Evolutionary conservation across 2,797 vertebrate genomes (phyloP).

Genomic region (Mormyrops attenuatus): DNA sequence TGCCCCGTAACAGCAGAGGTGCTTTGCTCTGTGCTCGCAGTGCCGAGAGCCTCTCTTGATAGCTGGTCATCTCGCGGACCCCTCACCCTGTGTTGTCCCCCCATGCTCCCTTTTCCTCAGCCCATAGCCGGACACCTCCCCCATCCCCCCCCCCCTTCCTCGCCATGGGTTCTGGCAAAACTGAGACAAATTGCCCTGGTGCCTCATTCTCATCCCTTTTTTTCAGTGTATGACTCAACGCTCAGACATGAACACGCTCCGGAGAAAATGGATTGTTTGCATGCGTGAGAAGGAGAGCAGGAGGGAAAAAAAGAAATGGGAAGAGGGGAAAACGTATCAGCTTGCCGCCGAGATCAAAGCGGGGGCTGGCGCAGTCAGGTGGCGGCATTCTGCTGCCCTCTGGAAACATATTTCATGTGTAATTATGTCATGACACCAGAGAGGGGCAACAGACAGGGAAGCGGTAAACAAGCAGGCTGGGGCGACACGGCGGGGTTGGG

Average conservation of each 20-base stretch:
- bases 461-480: slow-evolving; percentile 53
- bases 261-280: neutral
- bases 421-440: slow-evolving; percentile 53
- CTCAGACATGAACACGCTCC: neutral
- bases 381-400: slow-evolving; percentile 33
- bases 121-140: neutral
- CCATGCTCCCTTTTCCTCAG: neutral
- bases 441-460: slow-evolving; percentile 43
- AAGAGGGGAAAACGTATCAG: neutral
- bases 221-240: neutral
- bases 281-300: neutral
- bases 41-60: neutral
- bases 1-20: neutral
- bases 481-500: slow-evolving; percentile 39
- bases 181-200: neutral
- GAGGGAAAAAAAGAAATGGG: neutral
- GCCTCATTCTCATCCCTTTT: neutral
- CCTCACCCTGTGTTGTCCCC: neutral
- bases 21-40: neutral
- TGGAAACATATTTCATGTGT: slow-evolving; percentile 51
- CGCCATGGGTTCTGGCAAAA: neutral
- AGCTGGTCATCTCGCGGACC: neutral
- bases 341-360: neutral
- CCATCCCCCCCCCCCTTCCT: neutral
- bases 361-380: neutral